A percentile compares a stretch with the other conserved stretches of the same genome.
phyloP scores from a whole-genome alignment of 2,113 vertebrate species.

The Ondatra zibethicus region DNA sequence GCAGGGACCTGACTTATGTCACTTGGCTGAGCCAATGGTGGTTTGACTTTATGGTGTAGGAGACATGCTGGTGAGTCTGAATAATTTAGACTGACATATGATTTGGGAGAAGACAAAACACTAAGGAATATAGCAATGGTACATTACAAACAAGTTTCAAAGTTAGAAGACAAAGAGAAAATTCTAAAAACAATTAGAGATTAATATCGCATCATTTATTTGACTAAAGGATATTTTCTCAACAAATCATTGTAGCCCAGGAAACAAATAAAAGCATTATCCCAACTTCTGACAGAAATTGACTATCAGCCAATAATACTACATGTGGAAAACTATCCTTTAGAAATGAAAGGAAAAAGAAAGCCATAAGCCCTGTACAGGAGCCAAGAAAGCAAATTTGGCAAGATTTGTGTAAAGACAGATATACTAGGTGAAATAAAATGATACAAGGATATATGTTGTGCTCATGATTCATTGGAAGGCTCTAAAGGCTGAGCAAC shows the following conservation, averaged over 20 bases:
- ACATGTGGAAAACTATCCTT: background rate
- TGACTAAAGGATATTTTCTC: background rate
- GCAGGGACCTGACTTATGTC: background rate
- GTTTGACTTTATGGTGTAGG: background rate
- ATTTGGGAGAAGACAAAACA: background rate
- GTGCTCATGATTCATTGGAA: background rate
- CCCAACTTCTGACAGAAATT: background rate
- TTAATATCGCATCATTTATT: background rate
- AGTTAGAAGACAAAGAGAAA: background rate
- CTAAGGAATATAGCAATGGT: background rate
- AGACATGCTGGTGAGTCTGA: background rate
- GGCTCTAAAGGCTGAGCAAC: background rate
- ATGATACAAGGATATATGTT: background rate
- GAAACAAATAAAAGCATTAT: background rate
- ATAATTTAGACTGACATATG: background rate
- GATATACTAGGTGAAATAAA: too few species aligned
- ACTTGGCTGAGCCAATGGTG: background rate
- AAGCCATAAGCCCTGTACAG: background rate
- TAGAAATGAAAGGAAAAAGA: background rate
- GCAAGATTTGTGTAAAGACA: background rate
- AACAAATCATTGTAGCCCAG: background rate
- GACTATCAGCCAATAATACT: background rate
- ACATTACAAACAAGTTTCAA: background rate
- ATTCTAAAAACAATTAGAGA: background rate
- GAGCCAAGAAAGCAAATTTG: background rate